These are phyloP conservation scores for Crotalus helleri DNA, from an alignment of 2,113 vertebrate species.

Conservation along the genomic window DNA sequence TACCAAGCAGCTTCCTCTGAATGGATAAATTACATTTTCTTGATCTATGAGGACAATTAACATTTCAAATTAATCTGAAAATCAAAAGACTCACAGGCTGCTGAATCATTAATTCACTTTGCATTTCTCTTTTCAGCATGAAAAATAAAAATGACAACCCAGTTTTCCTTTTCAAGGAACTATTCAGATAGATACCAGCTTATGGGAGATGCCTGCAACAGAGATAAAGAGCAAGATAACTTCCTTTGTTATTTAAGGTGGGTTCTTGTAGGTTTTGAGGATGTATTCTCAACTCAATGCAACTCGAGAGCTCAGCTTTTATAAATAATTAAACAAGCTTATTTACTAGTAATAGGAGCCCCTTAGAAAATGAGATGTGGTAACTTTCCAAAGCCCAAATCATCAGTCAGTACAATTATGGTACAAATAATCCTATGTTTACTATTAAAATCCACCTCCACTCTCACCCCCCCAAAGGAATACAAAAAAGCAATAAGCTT, in stretches of 20 bases:
- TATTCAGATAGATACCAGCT: not conserved
- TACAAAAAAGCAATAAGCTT: not conserved
- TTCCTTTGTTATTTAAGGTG: conserved; percentile 40
- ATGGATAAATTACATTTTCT: not conserved
- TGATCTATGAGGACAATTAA: not conserved
- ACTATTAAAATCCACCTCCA: not conserved
- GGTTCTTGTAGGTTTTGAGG: not conserved
- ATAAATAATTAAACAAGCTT: conserved; percentile 26
- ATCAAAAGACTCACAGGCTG: not conserved
- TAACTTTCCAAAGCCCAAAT: not conserved
- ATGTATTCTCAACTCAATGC: not conserved
- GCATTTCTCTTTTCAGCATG: not conserved
- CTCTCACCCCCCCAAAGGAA: not conserved
- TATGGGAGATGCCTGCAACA: not conserved
- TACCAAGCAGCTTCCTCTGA: not conserved
- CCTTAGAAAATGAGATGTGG: not conserved
- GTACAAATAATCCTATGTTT: not conserved
- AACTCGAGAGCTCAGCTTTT: not conserved
- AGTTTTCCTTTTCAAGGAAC: not conserved
- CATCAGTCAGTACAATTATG: not conserved
- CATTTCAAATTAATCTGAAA: not conserved
- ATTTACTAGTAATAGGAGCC: not conserved
- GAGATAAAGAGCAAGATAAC: not conserved
- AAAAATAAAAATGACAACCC: not conserved
- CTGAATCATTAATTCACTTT: not conserved